Evolutionary conservation across 2,797 vertebrate genomes (phyloP), one percentile per base, ranked within the genome.

Genomic region (Cryptoprocta ferox): DNA sequence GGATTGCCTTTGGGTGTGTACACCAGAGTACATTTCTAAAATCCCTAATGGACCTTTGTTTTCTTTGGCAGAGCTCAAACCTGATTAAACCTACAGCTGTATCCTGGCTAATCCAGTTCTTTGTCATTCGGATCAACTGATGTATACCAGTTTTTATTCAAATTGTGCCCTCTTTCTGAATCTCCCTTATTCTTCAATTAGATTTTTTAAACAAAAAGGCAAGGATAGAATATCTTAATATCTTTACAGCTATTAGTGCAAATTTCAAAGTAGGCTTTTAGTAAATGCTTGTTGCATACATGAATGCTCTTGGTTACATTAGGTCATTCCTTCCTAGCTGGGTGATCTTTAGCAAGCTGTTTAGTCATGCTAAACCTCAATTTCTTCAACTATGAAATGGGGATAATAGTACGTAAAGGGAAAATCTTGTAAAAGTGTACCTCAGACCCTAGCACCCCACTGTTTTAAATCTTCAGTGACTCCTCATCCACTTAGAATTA

Each of bases 51-150:
- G 3, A 14, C 50, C 19, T 3, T 73, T 45, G 9, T 63, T 88
- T 95, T 84, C 71, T 89, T 66, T 78, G 66, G 39, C 18, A 61
- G 26, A 87, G 37, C 21, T 66, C n/a, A 87, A 88, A 48, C 73
- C 21, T 61, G 26, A 45, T 81, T 35, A 91, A 91, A 32, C 15
- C 37, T 45, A 66, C 81, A 65, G 16, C 56, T 39, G 13, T 6
- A 80, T 84, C 35, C 45, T 42, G 30, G 19, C 37, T 70, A 81
- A 86, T 65, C 10, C 53, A 42, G 1, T 71, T 91, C 35, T 28
- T 80, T 89, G 6, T 78, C 2, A 61, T 42, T 89, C 39, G 18
- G 21, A 28, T 65, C 2, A 28, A 45, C 11, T 73, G 66, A 56
- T 63, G 4, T 8, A 21, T 32, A 37, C 16, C 39, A 50, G 21